These are phyloP conservation scores for Macroglossus sobrinus DNA, from an alignment of 2,113 vertebrate species.

Conservation along the genomic window DNA sequence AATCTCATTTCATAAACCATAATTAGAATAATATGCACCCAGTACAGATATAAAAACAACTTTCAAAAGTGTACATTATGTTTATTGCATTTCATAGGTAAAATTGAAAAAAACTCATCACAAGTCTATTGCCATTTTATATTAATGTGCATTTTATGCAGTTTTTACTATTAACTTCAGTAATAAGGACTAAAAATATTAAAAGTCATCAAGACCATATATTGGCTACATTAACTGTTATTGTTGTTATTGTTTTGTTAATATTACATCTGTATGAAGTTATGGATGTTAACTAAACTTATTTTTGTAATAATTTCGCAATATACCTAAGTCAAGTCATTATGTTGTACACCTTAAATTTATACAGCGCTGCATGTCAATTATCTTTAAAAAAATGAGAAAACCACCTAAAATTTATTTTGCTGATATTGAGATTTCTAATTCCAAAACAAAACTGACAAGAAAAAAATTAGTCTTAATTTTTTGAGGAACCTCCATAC, in stretches of 20 bases:
- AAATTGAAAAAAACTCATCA: neutral
- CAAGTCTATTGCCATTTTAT: neutral
- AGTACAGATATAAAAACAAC: no score
- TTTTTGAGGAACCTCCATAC: no score
- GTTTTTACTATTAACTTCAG: neutral
- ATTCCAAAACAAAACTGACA: no score
- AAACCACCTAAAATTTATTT: no score
- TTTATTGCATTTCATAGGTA: neutral
- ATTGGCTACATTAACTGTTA: neutral
- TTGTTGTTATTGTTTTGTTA: neutral
- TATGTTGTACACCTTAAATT: neutral
- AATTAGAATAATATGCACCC: no score
- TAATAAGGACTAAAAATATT: neutral
- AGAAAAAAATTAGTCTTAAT: no score
- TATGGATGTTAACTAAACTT: neutral
- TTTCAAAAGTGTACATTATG: neutral
- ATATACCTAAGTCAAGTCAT: neutral
- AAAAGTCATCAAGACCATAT: neutral
- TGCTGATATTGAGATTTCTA: no score
- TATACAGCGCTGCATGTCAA: neutral
- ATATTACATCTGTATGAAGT: neutral
- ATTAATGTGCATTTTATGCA: neutral
- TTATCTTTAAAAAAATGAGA: neutral
- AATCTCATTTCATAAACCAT: no score
- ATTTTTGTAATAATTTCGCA: neutral